Percentiles rank a stretch among this genome's conserved stretches.
phyloP scores from a whole-genome alignment of 2,797 vertebrate genomes.

The Lates japonicus region DNA sequence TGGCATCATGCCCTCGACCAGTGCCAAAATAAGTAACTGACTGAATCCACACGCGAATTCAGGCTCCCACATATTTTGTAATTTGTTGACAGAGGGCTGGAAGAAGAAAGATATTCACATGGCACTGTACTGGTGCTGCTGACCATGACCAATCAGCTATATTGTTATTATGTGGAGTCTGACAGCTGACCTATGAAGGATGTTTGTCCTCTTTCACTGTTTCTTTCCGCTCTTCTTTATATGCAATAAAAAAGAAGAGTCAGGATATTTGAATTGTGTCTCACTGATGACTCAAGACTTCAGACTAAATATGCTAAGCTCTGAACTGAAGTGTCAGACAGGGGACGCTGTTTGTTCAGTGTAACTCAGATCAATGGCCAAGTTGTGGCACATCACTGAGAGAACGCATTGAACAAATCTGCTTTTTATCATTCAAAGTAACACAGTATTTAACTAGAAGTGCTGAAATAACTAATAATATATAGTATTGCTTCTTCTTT shows the following conservation, averaged over 20 bases:
- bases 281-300: not conserved
- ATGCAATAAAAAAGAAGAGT: not conserved
- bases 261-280: not conserved
- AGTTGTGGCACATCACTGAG: too few species aligned
- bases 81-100: slow-evolving; percentile 68
- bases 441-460: too few species aligned
- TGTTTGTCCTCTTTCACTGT: not conserved
- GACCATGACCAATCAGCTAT: slow-evolving; percentile 7
- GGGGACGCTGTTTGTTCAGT: not conserved
- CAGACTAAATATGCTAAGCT: slow-evolving; percentile 7
- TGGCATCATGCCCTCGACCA: slow-evolving; percentile 59
- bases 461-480: too few species aligned
- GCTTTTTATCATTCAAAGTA: too few species aligned
- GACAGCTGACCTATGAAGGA: slow-evolving; percentile 17
- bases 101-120: slow-evolving; percentile 39
- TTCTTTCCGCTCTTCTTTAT: not conserved
- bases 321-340: not conserved
- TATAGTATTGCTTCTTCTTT: too few species aligned
- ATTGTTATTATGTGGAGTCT: slow-evolving; percentile 5
- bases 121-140: slow-evolving; percentile 4
- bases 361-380: too few species aligned
- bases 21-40: slow-evolving; percentile 68
- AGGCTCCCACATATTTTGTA: slow-evolving; percentile 65
- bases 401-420: too few species aligned
- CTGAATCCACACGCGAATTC: slow-evolving; percentile 58